Conservation (phyloP, 2,797 vertebrate species). For the Manis crassicaudata region DNA sequence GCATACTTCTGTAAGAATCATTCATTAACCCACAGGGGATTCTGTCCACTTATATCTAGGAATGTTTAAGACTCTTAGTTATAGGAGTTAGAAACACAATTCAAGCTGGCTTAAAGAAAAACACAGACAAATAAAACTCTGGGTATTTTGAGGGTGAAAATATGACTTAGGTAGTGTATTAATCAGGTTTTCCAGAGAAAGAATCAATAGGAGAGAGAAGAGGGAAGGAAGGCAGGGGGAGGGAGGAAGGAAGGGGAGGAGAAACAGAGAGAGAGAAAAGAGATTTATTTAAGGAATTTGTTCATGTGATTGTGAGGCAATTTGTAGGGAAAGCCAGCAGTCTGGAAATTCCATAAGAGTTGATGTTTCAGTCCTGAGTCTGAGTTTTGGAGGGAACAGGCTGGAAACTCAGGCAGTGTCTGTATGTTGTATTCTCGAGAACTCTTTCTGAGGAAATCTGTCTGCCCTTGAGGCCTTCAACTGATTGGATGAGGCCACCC, state of each 20-base stretch:
- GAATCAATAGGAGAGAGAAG: neutral
- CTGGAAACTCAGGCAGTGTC: neutral
- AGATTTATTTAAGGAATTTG: neutral
- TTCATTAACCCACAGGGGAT: neutral
- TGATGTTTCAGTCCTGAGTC: neutral
- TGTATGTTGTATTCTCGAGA: neutral
- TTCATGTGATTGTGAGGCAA: neutral
- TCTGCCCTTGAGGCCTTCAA: neutral
- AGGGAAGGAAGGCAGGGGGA: too few species aligned
- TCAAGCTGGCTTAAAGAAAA: neutral
- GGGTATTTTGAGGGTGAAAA: neutral
- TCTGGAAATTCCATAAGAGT: neutral
- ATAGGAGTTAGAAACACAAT: neutral
- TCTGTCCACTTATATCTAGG: neutral
- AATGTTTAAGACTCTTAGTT: neutral
- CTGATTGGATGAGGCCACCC: neutral
- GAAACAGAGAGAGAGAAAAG: neutral
- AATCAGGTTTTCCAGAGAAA: neutral
- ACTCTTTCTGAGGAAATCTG: neutral
- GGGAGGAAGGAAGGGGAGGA: neutral
- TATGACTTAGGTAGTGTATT: neutral
- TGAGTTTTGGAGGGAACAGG: neutral
- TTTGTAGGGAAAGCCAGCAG: neutral
- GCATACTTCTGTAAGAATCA: neutral
- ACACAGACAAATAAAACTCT: constrained; percentile 1